phyloP scores from a whole-genome alignment of 2,113 vertebrate species.

The Cyanoderma ruficeps region DNA sequence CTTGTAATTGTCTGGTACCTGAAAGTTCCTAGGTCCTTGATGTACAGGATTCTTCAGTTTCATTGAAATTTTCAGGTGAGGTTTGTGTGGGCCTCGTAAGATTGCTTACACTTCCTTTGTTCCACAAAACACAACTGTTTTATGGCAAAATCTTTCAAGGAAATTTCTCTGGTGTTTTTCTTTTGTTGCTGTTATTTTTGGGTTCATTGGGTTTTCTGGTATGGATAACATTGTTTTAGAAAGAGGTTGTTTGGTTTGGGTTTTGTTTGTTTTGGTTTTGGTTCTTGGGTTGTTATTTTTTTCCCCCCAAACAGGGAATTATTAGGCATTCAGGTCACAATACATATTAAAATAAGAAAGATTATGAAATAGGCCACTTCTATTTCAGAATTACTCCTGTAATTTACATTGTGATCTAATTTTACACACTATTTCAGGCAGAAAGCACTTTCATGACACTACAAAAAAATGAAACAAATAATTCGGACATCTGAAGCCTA shows the following conservation, averaged over 20 bases:
- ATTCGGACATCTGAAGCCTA: not conserved
- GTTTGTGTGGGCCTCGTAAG: not conserved
- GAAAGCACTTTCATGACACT: not conserved
- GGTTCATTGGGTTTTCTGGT: not conserved
- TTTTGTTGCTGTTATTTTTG: not conserved
- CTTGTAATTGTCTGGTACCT: not conserved
- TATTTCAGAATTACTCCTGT: not conserved
- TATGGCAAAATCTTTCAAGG: not conserved
- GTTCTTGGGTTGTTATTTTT: not conserved
- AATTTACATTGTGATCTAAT: not conserved
- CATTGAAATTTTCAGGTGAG: not conserved
- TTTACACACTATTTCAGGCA: not conserved
- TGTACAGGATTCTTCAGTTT: not conserved
- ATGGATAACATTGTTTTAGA: not conserved
- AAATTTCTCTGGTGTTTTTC: not conserved
- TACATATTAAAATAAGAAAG: not conserved
- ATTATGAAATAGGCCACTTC: not conserved
- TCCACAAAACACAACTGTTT: not conserved
- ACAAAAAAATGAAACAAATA: not conserved
- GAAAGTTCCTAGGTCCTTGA: not conserved
- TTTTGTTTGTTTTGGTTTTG: not conserved
- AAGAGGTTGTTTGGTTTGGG: not conserved
- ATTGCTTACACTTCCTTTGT: not conserved
- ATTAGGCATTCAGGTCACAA: not conserved
- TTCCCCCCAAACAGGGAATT: accelerated